Evolutionary conservation across 2,797 vertebrate genomes (phyloP), one percentile per base, ranked within the genome.

Genomic region (Typhlichthys subterraneus): DNA sequence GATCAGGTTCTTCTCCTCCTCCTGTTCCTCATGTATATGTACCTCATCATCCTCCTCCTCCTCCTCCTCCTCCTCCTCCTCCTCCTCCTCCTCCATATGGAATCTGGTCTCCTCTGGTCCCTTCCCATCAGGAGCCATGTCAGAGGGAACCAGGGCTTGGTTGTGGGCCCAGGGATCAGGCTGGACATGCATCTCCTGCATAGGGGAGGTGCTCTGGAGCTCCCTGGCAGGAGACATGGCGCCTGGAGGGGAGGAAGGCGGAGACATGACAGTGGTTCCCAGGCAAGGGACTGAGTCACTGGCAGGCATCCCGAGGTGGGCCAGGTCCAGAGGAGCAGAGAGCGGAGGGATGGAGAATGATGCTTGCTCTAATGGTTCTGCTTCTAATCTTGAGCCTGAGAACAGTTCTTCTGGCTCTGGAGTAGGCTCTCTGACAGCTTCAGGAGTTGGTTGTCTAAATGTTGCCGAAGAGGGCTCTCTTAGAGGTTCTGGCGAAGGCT

Each of bases 261-360:
- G 91, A 63, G 91, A 93, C 88, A 92, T 88, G 53, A 92, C 87
- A 0, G 92, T 92, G 0, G 91, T 92, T 61, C 91, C 90, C 59
- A 93, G 71, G 17, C 85, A 87, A 31, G 87, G 69, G 62, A 82
- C 75, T 0, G 75, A 77, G 59, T 68, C 59, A 0, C 63, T 61
- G 31, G 62, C 45, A 4, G 86, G 60, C 29, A 86, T 83, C 3
- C 86, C 69, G 2, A 83, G 82, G 66, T 65, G 75, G 54, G 78
- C 83, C 19, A 62, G 59, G 72, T 91, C 84, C 11, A 79, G 42
- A 60, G 86, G 75, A 14, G 80, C 72, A n/a, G 84, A 69, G 45
- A 77, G 48, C 45, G 78, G 69, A 49, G 74, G 70, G 31, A 33
- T 45, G 17, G 42, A 67, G 46, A 29, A 17, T 29, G 55, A 14